Percentiles rank a stretch among this genome's conserved stretches.
Conservation (phyloP, 2,797 vertebrate genomes). For the Sebastolobus altivelis region DNA sequence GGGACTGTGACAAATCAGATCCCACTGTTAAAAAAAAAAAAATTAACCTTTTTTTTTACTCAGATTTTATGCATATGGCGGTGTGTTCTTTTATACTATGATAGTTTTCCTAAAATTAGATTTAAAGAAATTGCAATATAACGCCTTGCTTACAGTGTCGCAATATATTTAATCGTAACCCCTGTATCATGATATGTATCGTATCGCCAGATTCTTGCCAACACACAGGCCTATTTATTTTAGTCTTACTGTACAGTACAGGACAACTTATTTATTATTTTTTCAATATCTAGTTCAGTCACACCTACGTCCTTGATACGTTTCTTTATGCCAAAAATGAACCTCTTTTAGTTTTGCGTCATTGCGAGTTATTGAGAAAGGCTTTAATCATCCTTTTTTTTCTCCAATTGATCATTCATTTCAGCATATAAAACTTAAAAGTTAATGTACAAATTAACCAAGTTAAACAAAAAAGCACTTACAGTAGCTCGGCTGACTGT, state of each 20-base stretch:
- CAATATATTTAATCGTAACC: too few species aligned
- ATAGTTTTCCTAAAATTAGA: too few species aligned
- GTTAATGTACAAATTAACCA: background rate
- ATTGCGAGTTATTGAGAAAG: background rate
- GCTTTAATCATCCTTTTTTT: background rate
- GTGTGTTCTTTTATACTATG: too few species aligned
- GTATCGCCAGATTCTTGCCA: too few species aligned
- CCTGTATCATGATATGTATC: too few species aligned
- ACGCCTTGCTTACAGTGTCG: too few species aligned
- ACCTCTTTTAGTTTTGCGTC: background rate
- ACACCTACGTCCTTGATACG: background rate
- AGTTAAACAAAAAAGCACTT: slow-evolving; percentile 8
- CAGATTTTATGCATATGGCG: too few species aligned
- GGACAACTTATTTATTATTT: background rate
- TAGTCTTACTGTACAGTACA: background rate
- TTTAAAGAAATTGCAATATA: too few species aligned
- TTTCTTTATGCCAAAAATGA: background rate
- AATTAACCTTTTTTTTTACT: too few species aligned
- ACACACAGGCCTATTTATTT: too few species aligned
- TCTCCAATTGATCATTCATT: background rate
- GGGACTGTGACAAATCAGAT: too few species aligned
- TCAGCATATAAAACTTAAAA: background rate
- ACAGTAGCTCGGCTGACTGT: slow-evolving; percentile 4
- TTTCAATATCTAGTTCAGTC: background rate
- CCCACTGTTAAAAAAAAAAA: too few species aligned